Base-by-base conservation (phyloP, 2,797 vertebrate species). In the Enteromius treurensis region DNA sequence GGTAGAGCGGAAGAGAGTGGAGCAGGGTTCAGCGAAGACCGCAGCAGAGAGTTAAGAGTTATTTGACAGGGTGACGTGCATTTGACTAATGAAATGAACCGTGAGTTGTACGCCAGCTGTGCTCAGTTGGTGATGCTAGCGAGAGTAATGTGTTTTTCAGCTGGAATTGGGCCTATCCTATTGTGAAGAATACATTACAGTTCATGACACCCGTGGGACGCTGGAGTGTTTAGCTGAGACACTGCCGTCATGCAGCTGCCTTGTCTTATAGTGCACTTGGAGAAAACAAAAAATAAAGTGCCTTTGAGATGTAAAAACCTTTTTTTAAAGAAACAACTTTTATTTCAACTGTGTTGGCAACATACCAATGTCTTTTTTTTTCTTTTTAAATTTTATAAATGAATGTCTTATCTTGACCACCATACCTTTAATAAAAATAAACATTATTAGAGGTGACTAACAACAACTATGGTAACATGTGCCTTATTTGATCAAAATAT, bases 341-440 rank as follows among this genome's bases (percentile, higher is more conserved):
- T 93, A 96, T 96, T 96, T 96, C 93, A 95, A 94, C 92, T 94
- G 93, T 95, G 95, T 95, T 95, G 92, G 94, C 93, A 96, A 95
- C 95, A 96, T 95, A 96, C 86, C 95, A 97, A 94, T 95, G 95
- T 93, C 91, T 92, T 84, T 84, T 83, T 81, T 64, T 10, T 78
- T 77, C 83, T 86, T 82, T 85, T 83, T 23, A 15, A 10, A 51
- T 83, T 93, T 95, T 96, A 95, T 94, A 97, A 97, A 97, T 96
- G 94, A 96, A 95, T 94, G 93, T 95, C 93, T 94, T 94, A 94
- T 93, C 94, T 95, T 95, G 93, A 94, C 95, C 95, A 94, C 93
- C 94, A 95, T 86, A 92, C 94, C 93, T 96, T 96, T 95, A 95
- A 96, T 96, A 97, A 97, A 96, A 98, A 97, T 96, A 96, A 97